These are phyloP conservation scores for Heliocidaris erythrogramma DNA, from an alignment of 35 echinoderm and acorn worm genomes.

Conservation along the genomic window DNA sequence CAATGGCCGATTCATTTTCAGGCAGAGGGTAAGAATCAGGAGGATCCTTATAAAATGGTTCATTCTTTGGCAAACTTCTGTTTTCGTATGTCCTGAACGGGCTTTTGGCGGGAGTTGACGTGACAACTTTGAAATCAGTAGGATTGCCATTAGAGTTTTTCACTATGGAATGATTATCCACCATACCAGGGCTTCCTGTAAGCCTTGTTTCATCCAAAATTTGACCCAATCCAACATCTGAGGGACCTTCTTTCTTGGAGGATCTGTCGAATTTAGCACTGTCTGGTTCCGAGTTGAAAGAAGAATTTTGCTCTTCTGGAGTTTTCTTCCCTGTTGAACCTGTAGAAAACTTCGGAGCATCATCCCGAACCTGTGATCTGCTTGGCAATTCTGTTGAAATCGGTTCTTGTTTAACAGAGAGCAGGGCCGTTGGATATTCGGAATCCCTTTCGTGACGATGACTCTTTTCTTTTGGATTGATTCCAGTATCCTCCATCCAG, in stretches of 20 bases:
- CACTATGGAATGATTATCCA: neutral
- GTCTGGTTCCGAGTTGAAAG: neutral
- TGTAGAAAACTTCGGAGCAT: neutral
- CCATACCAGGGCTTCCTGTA: neutral
- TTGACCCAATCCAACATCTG: neutral
- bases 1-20: neutral
- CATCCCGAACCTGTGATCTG: neutral
- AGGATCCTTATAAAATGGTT: neutral
- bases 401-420: neutral
- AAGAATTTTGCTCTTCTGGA: neutral
- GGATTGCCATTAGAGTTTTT: neutral
- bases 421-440: neutral
- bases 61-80: neutral
- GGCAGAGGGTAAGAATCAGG: neutral
- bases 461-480: neutral
- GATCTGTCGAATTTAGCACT: neutral
- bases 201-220: neutral
- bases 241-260: neutral
- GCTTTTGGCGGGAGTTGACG: neutral
- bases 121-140: neutral
- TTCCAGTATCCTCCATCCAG: conserved; percentile 47
- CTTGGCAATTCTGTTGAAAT: neutral
- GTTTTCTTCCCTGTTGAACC: neutral
- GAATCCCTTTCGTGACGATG: neutral
- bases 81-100: neutral